These are phyloP conservation scores for Microcebus griseorufus DNA, from an alignment of 2,113 vertebrate genomes.

Conservation along the genomic window DNA sequence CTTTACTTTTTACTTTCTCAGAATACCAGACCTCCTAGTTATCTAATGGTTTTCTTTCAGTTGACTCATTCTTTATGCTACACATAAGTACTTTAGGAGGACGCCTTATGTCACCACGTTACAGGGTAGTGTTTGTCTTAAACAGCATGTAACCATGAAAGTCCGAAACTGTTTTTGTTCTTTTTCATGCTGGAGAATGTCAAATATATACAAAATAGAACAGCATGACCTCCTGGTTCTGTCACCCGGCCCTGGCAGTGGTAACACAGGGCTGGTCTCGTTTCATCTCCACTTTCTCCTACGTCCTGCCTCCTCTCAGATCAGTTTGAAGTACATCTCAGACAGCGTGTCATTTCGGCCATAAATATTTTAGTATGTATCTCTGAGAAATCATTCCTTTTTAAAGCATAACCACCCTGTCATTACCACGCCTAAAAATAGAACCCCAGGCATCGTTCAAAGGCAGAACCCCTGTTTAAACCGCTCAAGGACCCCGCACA, in stretches of 20 bases:
- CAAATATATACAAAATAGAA: background rate
- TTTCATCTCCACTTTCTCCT: fast-evolving
- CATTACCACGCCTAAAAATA: background rate
- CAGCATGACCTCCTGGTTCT: no score
- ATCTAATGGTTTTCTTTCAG: no score
- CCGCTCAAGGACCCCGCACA: background rate
- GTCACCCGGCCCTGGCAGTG: background rate
- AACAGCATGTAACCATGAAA: background rate
- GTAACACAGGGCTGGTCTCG: fast-evolving
- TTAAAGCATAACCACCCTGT: background rate
- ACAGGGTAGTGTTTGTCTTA: background rate
- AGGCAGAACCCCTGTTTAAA: background rate
- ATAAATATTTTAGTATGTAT: background rate
- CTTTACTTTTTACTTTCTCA: no score
- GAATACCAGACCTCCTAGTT: no score
- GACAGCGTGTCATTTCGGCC: background rate
- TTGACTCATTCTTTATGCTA: no score
- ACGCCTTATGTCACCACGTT: background rate
- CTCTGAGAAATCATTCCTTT: background rate
- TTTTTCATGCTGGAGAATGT: background rate
- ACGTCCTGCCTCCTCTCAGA: fast-evolving
- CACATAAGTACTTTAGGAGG: no score
- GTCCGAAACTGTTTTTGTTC: background rate
- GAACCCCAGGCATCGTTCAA: background rate
- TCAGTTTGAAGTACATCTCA: background rate